Base-by-base conservation (phyloP, 2,113 vertebrate species). In the Ivindomyrus marchei region DNA sequence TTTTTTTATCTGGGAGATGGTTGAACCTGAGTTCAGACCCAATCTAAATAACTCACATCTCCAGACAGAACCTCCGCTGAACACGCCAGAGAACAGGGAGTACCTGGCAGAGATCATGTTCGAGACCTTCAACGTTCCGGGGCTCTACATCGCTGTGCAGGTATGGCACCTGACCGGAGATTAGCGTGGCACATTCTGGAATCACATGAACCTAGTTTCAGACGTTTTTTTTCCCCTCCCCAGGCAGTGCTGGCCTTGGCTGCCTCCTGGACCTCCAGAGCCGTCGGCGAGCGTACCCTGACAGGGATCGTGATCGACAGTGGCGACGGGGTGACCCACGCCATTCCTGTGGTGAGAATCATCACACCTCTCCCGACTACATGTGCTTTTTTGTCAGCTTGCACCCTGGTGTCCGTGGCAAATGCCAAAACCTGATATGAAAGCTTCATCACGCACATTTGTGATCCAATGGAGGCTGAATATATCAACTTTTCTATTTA, bases 21-120 rank as follows among this genome's bases (percentile, higher is more conserved):
- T 77, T 19, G 4, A 39, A 74, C 70, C 27, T 74, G 45, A 85
- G 46, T 47, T 85, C 50, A 39, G n/a, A 15, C 50, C 11, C 11
- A 21, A 56, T 56, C 50, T 87, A n/a, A 50, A 53, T 42, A 53
- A 19, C 49, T 56, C 13, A 0, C 15, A n/a, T 36, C n/a, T 52
- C 83, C 93, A 98, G 97, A 98, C 97, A 91, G 97, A 97, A 70
- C 97, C 97, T 92, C 97, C 97, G 0, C 91, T 98, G 92, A 98
- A 98, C 92, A 97, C 97, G 0, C 97, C 97, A 85, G 97, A 98
- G 94, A 98, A 98, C 92, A 95, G 97, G 93, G 97, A 98, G 27
- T 97, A 97, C 89, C 96, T 97, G 90, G 97, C 97, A n/a, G 97
- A 98, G 93, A 97, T 98, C 89, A 97, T 97, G 97, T 98, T 98